Evolutionary conservation across 2,888 invertebrate species (phyloP), one percentile per base, ranked within the genome.

Genomic region (Drosophila mettleri): DNA sequence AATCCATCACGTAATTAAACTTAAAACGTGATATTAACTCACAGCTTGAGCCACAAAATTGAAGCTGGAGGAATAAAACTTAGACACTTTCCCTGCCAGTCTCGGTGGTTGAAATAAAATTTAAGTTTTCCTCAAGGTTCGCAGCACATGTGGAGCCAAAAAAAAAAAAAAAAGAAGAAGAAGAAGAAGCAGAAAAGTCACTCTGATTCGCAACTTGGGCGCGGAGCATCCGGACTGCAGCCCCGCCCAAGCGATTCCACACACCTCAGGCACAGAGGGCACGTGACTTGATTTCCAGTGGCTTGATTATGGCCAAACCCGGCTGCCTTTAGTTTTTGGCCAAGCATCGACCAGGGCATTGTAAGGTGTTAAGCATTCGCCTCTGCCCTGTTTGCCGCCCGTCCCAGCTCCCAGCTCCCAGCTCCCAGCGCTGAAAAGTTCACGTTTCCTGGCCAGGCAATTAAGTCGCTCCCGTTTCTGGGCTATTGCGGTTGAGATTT

Each of bases 251-350:
- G 62, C 69, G 71, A 75, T 75, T 67, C 83, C 78, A 75, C 78
- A 75, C 80, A 83, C 80, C 86, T 83, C 80, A 53, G 72, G 52
- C 68, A 38, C 24, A 14, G 31, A 57, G n/a, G n/a, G 74, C 69
- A 83, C 83, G 83, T 83, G 83, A 83, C 83, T 83, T 83, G 83
- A 78, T 83, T 83, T 82, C 62, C 77, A 80, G 75, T 75, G 69
- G 73, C 80, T 82, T 85, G 75, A 85, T 85, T 85, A 85, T 82
- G 67, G 68, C 62, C 38, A 31, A 66, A 69, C 51, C 31, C 46
- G 14, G 60, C 29, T 62, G 61, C 43, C 33, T 39, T 70, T 45
- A 39, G 27, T 38, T 38, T 27, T 34, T 33, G 49, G 18, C 45
- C 64, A 43, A 43, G 33, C 39, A 16, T 34, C 70, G 59, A 31